Evolutionary conservation across 1,140 invertebrate genomes (phyloP).

Genomic region (Geopemphigus sp.): DNA sequence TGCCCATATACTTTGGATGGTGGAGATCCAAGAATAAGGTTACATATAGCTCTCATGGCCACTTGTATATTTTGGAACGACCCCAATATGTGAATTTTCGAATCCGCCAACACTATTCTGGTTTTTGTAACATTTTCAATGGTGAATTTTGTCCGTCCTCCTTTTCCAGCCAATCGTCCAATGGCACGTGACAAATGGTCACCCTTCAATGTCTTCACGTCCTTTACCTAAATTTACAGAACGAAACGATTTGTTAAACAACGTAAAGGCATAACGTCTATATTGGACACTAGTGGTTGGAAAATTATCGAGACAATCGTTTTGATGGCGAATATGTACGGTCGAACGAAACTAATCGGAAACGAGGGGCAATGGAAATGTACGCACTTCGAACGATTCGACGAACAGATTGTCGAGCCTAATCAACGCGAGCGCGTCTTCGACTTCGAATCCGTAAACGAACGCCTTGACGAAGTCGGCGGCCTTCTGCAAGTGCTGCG

Average conservation of each 20-base stretch:
- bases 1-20: conserved; percentile 96
- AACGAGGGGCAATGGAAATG: too few relatives aligned
- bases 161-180: conserved; percentile 94
- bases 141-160: conserved; percentile 94
- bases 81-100: conserved; percentile 95
- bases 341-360: too few relatives aligned
- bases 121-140: conserved; percentile 99
- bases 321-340: too few relatives aligned
- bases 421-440: conserved; percentile 92
- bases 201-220: conserved; percentile 93
- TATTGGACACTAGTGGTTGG: too few relatives aligned
- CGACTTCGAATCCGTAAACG: conserved; percentile 93
- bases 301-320: too few relatives aligned
- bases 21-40: conserved; percentile 93
- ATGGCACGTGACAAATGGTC: conserved; percentile 95
- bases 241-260: too few relatives aligned
- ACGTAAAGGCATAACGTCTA: too few relatives aligned
- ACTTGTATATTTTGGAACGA: conserved; percentile 96
- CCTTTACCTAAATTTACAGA: conserved; percentile 65
- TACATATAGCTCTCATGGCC: conserved; percentile 93
- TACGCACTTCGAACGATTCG: conserved; percentile 81
- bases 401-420: conserved; percentile 96
- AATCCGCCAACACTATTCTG: conserved; percentile 93
- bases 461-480: conserved; percentile 98
- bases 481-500: conserved; percentile 87